These are phyloP conservation scores for Phoxinus dragarum DNA, from an alignment of 2,797 vertebrate species.

Conservation along the genomic window DNA sequence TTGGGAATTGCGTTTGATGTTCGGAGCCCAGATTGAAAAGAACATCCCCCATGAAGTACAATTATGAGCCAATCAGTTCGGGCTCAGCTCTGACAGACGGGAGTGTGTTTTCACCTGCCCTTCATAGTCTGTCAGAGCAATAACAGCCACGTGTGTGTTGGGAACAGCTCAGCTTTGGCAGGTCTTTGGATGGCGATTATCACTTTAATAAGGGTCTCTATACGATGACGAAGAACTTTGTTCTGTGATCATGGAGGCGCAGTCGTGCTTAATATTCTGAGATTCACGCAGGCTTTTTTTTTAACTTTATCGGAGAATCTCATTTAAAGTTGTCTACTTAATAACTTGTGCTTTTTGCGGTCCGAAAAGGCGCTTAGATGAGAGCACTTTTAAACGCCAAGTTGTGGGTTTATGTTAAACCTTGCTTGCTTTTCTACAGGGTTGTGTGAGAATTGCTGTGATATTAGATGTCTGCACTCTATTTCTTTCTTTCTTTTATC, in stretches of 20 bases:
- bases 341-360: not conserved
- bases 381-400: not conserved
- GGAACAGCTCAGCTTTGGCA: not conserved
- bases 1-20: constrained; percentile 49
- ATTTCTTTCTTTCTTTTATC: not conserved
- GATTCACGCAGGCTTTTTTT: not conserved
- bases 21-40: constrained; percentile 36
- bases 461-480: constrained; percentile 18
- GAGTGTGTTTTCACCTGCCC: not conserved
- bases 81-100: constrained; percentile 3
- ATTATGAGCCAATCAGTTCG: constrained; percentile 45
- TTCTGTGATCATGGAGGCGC: not conserved
- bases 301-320: not conserved
- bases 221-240: not conserved
- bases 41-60: constrained; percentile 38
- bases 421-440: not conserved
- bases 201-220: not conserved
- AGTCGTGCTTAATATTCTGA: not conserved
- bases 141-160: not conserved
- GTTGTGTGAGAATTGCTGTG: constrained; percentile 8
- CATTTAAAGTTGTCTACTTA: not conserved
- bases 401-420: constrained; percentile 18
- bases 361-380: not conserved
- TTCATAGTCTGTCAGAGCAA: constrained; percentile 22
- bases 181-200: not conserved